Evolutionary conservation across 2,797 vertebrate genomes (phyloP).

Genomic region (Alectoris magna): DNA sequence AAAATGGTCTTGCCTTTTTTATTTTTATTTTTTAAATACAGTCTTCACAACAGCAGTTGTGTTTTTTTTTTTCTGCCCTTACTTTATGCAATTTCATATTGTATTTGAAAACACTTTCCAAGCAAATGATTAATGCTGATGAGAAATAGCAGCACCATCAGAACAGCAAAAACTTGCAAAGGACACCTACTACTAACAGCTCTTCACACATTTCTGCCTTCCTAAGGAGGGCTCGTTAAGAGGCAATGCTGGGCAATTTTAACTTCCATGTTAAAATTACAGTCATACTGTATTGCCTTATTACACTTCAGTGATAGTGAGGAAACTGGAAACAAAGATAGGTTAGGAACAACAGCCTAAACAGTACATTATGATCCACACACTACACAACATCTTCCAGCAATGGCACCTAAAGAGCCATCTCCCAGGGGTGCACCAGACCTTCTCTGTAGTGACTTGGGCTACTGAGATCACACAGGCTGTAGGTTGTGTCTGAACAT

Average conservation of each 20-base stretch:
- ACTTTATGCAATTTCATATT: not conserved
- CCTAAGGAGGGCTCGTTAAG: not conserved
- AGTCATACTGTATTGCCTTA: not conserved
- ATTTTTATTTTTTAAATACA: not conserved
- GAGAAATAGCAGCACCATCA: not conserved
- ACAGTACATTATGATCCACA: no score
- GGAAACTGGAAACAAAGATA: not conserved
- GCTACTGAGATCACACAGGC: fast-evolving
- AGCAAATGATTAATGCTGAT: not conserved
- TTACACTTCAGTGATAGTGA: not conserved
- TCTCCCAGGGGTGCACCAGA: fast-evolving
- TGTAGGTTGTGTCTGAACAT: fast-evolving
- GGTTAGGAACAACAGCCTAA: not conserved
- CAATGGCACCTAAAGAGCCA: fast-evolving
- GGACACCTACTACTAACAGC: not conserved
- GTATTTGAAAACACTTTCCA: not conserved
- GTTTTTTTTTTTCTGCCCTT: conserved; percentile 1
- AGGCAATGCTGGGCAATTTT: not conserved
- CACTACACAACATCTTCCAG: no score
- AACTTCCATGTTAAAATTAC: not conserved
- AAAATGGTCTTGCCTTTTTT: not conserved
- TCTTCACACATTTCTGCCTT: not conserved
- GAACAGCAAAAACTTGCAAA: not conserved
- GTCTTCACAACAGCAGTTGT: not conserved
- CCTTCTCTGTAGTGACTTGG: not conserved